phyloP scores from a whole-genome alignment of 2,113 vertebrate species.

The Corythoichthys intestinalis region DNA sequence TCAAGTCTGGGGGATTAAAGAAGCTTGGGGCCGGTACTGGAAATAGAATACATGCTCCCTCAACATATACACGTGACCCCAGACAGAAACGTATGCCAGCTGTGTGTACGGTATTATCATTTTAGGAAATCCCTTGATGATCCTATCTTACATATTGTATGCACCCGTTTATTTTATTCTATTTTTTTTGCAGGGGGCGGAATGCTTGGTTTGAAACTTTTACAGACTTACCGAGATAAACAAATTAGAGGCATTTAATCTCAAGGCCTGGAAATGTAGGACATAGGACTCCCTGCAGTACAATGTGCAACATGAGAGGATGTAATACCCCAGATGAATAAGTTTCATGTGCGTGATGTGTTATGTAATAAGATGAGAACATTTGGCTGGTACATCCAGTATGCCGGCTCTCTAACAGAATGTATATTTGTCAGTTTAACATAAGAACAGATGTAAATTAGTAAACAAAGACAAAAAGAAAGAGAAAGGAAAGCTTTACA shows the following conservation, averaged over 20 bases:
- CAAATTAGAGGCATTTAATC: slow-evolving; percentile 26
- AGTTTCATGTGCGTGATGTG: slow-evolving; percentile 26
- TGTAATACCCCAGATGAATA: slow-evolving; percentile 27
- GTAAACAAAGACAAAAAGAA: no score
- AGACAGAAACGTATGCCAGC: slow-evolving; percentile 41
- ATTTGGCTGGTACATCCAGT: slow-evolving; percentile 33
- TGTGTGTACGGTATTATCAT: slow-evolving; percentile 27
- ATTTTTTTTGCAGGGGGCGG: background rate
- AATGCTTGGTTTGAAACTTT: slow-evolving; percentile 12
- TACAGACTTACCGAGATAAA: slow-evolving; percentile 9
- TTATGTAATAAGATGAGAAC: slow-evolving; percentile 48
- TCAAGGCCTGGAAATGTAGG: slow-evolving; percentile 38
- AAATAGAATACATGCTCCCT: slow-evolving; percentile 67
- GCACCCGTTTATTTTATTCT: background rate
- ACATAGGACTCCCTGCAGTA: slow-evolving; percentile 41
- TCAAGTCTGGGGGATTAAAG: slow-evolving; percentile 63
- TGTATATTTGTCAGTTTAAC: slow-evolving; percentile 48
- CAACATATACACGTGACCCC: slow-evolving; percentile 48
- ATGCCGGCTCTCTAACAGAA: slow-evolving; percentile 18
- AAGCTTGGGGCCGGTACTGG: slow-evolving; percentile 58
- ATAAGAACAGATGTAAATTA: slow-evolving; percentile 46
- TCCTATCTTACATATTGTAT: background rate
- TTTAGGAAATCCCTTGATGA: slow-evolving; percentile 37
- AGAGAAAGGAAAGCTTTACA: no score
- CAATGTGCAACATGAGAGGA: slow-evolving; percentile 21